Conservation (phyloP, 2,113 vertebrate species). For the Forbesichthys papilliferus region DNA sequence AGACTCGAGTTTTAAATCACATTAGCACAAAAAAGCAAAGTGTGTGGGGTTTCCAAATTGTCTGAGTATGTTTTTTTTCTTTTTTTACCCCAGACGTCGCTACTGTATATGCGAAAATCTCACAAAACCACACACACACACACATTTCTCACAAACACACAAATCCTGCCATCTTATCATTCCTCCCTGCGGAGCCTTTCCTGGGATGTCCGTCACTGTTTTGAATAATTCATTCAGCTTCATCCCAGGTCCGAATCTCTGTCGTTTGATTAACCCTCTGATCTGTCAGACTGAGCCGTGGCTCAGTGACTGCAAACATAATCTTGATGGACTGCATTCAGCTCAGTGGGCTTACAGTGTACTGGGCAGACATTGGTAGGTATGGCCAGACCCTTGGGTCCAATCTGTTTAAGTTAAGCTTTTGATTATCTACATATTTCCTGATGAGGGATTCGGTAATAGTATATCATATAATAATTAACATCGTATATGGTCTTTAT, state of each 20-base stretch:
- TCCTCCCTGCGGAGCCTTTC: background rate
- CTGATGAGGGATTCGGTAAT: too few species aligned
- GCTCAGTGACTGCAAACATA: constrained; percentile 41
- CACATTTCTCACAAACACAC: background rate
- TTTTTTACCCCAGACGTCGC: background rate
- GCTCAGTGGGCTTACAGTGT: constrained; percentile 12
- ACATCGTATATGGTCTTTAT: too few species aligned
- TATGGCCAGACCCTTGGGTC: too few species aligned
- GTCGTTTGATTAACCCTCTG: constrained; percentile 64
- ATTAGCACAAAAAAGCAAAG: background rate
- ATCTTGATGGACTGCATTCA: constrained; percentile 24
- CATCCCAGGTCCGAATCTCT: constrained; percentile 43
- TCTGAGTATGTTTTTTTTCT: background rate
- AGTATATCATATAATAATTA: too few species aligned
- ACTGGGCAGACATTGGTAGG: too few species aligned
- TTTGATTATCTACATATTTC: too few species aligned
- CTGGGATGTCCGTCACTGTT: constrained; percentile 24
- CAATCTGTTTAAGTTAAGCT: too few species aligned
- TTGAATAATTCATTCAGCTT: constrained; percentile 54
- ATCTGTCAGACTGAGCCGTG: constrained; percentile 38
- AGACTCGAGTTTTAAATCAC: constrained; percentile 7
- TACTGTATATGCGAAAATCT: background rate
- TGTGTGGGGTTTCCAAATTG: background rate
- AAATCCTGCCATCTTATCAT: background rate
- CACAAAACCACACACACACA: background rate